Evolutionary conservation across 2,113 vertebrate genomes (phyloP).

Genomic region (Daphoenositta chrysoptera): DNA sequence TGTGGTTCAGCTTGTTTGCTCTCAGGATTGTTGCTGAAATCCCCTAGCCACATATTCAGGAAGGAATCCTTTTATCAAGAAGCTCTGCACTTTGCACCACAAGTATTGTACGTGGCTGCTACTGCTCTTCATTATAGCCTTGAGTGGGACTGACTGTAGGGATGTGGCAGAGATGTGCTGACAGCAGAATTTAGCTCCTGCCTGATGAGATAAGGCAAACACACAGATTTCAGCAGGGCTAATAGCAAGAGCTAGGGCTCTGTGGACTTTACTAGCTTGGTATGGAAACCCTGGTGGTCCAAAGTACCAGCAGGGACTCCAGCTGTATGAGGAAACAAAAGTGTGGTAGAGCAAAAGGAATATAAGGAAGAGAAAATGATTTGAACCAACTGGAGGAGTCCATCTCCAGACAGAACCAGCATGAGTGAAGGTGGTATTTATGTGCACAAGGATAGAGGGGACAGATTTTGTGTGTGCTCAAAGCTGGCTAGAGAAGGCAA

Average conservation of each 20-base stretch:
- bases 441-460: background rate
- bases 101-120: background rate
- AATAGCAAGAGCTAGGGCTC: background rate
- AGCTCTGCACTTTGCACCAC: background rate
- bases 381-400: background rate
- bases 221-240: background rate
- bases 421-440: background rate
- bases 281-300: background rate
- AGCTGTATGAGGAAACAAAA: background rate
- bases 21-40: background rate
- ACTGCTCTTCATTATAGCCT: background rate
- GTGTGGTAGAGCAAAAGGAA: background rate
- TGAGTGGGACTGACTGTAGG: background rate
- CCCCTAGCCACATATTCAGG: background rate
- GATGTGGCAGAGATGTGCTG: background rate
- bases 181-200: background rate
- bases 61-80: background rate
- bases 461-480: background rate
- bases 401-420: background rate
- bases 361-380: background rate
- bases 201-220: background rate
- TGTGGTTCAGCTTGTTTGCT: background rate
- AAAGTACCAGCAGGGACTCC: background rate
- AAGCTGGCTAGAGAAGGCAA: background rate
- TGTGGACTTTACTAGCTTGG: background rate